phyloP scores from a whole-genome alignment of 2,888 invertebrate species.

The Stenodema calcarata region DNA sequence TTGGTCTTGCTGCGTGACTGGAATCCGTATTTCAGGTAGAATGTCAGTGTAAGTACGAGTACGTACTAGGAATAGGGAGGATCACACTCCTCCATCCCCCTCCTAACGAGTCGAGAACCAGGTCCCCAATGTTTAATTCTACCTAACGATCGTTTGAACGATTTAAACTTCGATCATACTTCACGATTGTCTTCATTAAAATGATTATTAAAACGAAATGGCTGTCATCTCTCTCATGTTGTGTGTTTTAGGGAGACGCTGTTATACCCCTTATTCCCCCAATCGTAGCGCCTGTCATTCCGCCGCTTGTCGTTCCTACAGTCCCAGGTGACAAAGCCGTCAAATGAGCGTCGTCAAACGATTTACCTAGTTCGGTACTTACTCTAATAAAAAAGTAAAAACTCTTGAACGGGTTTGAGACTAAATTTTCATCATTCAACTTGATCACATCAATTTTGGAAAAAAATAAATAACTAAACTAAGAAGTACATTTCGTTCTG shows the following conservation, averaged over 20 bases:
- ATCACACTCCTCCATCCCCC: too few species aligned
- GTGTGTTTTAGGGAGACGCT: constrained; percentile 51
- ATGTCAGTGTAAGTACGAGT: too few species aligned
- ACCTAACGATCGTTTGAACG: background rate
- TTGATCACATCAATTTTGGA: background rate
- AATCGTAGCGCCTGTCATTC: constrained; percentile 39
- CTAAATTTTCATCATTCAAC: background rate
- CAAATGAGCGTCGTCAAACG: constrained; percentile 20
- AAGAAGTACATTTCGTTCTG: background rate
- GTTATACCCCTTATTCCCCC: constrained; percentile 50
- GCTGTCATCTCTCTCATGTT: constrained; percentile 11
- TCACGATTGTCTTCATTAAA: background rate
- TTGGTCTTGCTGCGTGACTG: too few species aligned
- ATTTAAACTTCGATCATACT: background rate
- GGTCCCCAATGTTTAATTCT: background rate
- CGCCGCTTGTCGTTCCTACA: constrained; percentile 36
- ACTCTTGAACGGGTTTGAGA: background rate
- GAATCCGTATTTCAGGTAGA: too few species aligned
- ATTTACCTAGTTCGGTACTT: background rate
- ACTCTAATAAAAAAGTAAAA: background rate
- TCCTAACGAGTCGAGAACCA: too few species aligned
- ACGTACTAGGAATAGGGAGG: too few species aligned
- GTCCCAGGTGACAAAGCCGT: constrained; percentile 23
- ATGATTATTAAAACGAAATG: background rate
- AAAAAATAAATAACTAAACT: too few species aligned